These are phyloP conservation scores for Sinocyclocheilus rhinocerous DNA, from an alignment of 2,113 vertebrate genomes.

Conservation along the genomic window DNA sequence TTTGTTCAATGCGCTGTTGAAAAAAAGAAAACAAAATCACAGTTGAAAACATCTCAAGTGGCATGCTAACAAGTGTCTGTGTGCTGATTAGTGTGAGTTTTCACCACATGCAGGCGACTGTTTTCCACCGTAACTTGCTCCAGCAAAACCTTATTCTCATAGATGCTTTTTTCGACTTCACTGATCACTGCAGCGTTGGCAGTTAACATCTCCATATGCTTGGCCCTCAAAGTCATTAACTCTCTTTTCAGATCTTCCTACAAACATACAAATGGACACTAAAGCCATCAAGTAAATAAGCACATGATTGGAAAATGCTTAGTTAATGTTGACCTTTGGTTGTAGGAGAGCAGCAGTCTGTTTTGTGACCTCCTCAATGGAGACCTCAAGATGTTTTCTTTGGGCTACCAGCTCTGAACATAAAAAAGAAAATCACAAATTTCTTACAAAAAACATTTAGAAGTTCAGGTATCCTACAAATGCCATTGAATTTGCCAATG, in stretches of 20 bases:
- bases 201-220: constrained; percentile 42
- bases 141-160: constrained; percentile 54
- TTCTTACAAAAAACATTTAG: neutral
- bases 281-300: neutral
- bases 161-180: constrained; percentile 63
- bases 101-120: constrained; percentile 64
- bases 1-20: constrained; percentile 45
- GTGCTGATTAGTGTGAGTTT: neutral
- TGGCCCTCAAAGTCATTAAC: constrained; percentile 45
- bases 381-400: constrained; percentile 51
- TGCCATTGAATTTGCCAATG: neutral
- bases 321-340: constrained; percentile 52
- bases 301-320: neutral
- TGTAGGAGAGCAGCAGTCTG: constrained; percentile 49
- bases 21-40: neutral
- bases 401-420: constrained; percentile 54
- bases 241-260: constrained; percentile 55
- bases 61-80: neutral
- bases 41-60: neutral
- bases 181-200: constrained; percentile 58
- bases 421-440: neutral
- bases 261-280: constrained; percentile 1
- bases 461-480: neutral
- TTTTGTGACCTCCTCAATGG: constrained; percentile 46
- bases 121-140: constrained; percentile 68